Conservation (phyloP, 2,797 vertebrate species). For the Enteromius fasciolatus region DNA sequence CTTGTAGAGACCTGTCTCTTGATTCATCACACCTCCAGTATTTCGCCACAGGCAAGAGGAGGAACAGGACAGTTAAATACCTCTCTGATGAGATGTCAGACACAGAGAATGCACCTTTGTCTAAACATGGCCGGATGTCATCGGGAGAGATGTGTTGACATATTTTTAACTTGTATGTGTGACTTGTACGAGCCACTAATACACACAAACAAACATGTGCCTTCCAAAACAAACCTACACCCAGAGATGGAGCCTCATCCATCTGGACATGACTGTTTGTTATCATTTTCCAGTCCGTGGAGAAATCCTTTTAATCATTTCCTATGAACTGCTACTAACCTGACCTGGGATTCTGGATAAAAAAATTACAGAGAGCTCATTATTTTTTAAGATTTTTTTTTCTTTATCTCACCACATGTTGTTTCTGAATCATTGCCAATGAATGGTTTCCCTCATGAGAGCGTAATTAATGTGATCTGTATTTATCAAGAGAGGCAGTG, state of each 20-base stretch:
- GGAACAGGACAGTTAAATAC: slow-evolving; percentile 53
- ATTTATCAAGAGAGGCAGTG: slow-evolving; percentile 22
- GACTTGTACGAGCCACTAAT: slow-evolving; percentile 6
- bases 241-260: slow-evolving; percentile 18
- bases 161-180: slow-evolving; percentile 26
- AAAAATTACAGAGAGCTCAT: slow-evolving; percentile 18
- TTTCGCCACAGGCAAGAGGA: slow-evolving; percentile 39
- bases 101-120: slow-evolving; percentile 55
- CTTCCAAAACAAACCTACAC: slow-evolving; percentile 32
- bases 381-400: not conserved
- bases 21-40: slow-evolving; percentile 22
- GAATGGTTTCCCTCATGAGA: slow-evolving; percentile 7
- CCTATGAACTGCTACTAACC: slow-evolving; percentile 37
- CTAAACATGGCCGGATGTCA: slow-evolving; percentile 44
- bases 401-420: slow-evolving; percentile 17
- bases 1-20: slow-evolving; percentile 48
- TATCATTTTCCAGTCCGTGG: slow-evolving; percentile 5
- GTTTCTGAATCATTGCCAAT: slow-evolving; percentile 35
- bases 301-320: slow-evolving; percentile 36
- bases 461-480: slow-evolving; percentile 29
- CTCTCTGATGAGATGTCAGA: slow-evolving; percentile 48
- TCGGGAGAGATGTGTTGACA: slow-evolving; percentile 48
- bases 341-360: slow-evolving; percentile 24
- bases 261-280: slow-evolving; percentile 21
- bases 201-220: slow-evolving; percentile 11